Base-by-base conservation (phyloP, 2,797 vertebrate genomes). In the Myotis findleyi region DNA sequence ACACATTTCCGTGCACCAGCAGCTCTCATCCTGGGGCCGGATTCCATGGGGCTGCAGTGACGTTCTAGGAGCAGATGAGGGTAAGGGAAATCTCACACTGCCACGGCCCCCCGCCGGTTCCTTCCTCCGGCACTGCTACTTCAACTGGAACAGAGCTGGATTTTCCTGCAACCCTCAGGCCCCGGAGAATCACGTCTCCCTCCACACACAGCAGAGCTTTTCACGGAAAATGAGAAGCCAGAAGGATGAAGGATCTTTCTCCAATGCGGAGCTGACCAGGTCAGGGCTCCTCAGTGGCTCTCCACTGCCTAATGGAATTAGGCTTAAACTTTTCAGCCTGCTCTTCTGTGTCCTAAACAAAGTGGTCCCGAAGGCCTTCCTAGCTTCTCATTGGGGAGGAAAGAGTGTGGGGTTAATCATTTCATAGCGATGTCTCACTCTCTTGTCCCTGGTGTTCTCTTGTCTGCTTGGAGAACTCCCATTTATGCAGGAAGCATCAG, bases 141-240 rank as follows among this genome's bases (percentile, higher is more conserved):
- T 95, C 25, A 36, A 25, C 89, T n/a, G 30, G 9, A 93, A 72
- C 5, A 0, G 6, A 89, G 75, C 95, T 89, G n/a, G 85, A 92
- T 94, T 95, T 96, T 87, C 87, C 92, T 51, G 62, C 44, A 73
- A 75, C 36, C 10, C 20, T 80, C 18, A 11, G 69, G 68, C 82
- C 86, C 90, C 41, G 16, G 73, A 92, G 92, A 55, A 89, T 68
- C 13, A 36, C 10, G 18, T 59, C 33, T 71, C 57, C 94, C 27
- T 82, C n/a, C 27, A 36, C 1, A 17, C 23, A 23, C 6, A n/a
- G 33, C 80, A 57, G 73, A 4, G 41, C 93, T 85, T 72, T 94
- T 92, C 36, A 57, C 0, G 3, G 47, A 47, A 27, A 0, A 51
- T 73, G 79, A 95, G 97, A 95, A 27, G 55, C 68, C 89, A 85